These are phyloP conservation scores for Neostethus bicornis DNA, from an alignment of 2,797 vertebrate species.

Conservation along the genomic window DNA sequence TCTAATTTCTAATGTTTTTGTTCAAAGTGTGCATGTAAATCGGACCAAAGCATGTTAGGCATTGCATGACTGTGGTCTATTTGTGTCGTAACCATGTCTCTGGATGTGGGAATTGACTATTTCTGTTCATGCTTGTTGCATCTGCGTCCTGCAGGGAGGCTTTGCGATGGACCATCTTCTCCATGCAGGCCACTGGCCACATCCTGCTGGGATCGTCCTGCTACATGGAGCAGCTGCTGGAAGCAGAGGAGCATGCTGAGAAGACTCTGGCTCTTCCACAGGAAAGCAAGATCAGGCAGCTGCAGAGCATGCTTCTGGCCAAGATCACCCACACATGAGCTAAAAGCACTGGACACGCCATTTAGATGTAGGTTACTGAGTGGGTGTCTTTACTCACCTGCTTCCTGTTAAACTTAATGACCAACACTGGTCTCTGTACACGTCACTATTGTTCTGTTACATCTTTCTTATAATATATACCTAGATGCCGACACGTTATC, in stretches of 20 bases:
- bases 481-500: constrained; percentile 14
- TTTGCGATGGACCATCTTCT: constrained; percentile 87
- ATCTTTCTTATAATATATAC: constrained; percentile 10
- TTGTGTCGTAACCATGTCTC: not conserved
- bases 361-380: constrained; percentile 12
- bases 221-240: constrained; percentile 91
- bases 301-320: constrained; percentile 68
- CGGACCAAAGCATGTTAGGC: not conserved
- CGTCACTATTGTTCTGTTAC: constrained; percentile 46
- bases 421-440: constrained; percentile 2
- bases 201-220: constrained; percentile 90
- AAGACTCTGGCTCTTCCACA: constrained; percentile 55
- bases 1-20: not conserved
- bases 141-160: constrained; percentile 81
- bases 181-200: constrained; percentile 92
- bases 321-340: constrained; percentile 43
- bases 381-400: constrained; percentile 17
- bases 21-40: not conserved
- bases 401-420: constrained; percentile 15
- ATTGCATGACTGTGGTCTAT: not conserved
- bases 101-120: not conserved
- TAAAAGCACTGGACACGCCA: constrained; percentile 1
- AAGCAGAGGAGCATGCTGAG: constrained; percentile 79
- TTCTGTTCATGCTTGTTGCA: not conserved
- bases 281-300: constrained; percentile 61